Conservation (phyloP, 2,888 invertebrate species). For the Agrotis ipsilon region DNA sequence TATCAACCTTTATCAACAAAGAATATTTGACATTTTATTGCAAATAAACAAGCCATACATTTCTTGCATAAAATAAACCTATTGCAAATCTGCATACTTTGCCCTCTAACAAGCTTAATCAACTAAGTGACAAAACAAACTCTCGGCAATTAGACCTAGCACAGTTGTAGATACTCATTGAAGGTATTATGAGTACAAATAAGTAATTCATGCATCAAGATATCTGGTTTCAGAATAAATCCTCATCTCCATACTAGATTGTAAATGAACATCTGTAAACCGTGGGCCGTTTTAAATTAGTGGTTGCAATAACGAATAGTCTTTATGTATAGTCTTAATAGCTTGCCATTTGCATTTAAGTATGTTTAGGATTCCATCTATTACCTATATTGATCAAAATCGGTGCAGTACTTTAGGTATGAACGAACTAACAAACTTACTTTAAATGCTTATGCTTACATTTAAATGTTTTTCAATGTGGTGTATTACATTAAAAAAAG, state of each 20-base stretch:
- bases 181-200: constrained; percentile 18
- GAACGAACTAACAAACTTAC: no score
- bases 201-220: constrained; percentile 6
- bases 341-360: no score
- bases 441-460: no score
- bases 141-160: background rate
- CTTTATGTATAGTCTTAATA: no score
- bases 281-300: background rate
- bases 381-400: no score
- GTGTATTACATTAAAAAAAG: no score
- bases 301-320: background rate
- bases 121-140: constrained; percentile 7
- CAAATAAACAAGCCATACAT: no score
- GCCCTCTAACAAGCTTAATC: background rate
- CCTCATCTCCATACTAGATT: constrained; percentile 27
- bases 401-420: no score
- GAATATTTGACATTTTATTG: background rate
- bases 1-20: no score
- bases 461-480: no score
- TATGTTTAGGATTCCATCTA: no score
- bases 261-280: constrained; percentile 7
- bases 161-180: constrained; percentile 34
- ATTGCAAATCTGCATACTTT: background rate
- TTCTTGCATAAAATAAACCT: no score
- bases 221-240: constrained; percentile 47